Evolutionary conservation across 2,797 vertebrate species (phyloP).

Genomic region (Falco concolor): DNA sequence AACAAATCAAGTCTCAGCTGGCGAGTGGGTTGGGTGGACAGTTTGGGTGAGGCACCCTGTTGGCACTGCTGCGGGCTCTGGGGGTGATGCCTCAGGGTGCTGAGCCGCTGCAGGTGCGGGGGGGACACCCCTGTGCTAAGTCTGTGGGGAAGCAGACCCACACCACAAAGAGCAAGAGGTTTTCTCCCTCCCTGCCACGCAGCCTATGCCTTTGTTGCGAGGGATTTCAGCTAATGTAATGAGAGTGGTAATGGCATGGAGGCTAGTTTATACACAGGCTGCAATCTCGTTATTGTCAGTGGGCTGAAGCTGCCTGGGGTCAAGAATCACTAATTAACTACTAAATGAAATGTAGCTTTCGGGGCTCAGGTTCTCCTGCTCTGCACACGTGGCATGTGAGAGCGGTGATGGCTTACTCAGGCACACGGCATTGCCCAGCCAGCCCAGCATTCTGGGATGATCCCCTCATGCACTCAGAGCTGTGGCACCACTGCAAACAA

Average conservation of each 20-base stretch:
- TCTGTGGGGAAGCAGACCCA: not conserved
- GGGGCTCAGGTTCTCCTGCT: not conserved
- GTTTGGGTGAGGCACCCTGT: not conserved
- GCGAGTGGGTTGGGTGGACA: not conserved
- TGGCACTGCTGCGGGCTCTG: accelerated
- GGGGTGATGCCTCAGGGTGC: not conserved
- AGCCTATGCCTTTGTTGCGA: not conserved
- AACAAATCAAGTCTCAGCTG: not conserved
- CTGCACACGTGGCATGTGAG: not conserved
- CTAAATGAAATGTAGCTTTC: not conserved
- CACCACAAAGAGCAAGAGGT: not conserved
- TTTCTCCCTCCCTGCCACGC: not conserved
- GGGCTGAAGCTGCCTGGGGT: not conserved
- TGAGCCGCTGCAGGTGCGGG: not conserved
- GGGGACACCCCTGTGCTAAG: not conserved
- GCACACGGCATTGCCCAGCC: not conserved
- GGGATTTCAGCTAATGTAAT: not conserved
- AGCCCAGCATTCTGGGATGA: accelerated
- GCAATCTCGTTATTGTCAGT: not conserved
- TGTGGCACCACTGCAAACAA: accelerated
- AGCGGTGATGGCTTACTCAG: accelerated
- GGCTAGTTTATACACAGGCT: not conserved
- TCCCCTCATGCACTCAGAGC: not conserved
- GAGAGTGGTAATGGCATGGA: not conserved
- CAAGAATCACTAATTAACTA: conserved; percentile 41